Conservation (phyloP, 2,797 vertebrate species). For the Coracias cyanogaster region DNA sequence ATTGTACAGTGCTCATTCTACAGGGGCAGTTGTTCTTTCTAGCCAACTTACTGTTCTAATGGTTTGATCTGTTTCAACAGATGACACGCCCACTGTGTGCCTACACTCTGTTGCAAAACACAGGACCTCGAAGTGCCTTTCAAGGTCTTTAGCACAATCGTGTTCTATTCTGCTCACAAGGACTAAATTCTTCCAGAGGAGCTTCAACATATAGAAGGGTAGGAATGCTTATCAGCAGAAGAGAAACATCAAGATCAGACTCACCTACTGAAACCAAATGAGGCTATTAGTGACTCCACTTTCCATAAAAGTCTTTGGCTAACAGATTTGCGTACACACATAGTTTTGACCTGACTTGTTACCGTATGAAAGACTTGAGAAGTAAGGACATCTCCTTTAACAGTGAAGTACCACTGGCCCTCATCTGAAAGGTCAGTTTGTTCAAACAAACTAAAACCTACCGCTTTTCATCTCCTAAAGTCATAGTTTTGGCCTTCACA, state of each 20-base stretch:
- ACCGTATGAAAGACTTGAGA: not conserved
- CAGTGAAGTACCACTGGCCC: not conserved
- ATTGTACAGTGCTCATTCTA: not conserved
- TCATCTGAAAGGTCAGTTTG: not conserved
- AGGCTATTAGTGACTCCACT: not conserved
- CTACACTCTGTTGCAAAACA: not conserved
- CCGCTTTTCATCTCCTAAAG: not conserved
- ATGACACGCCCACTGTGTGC: not conserved
- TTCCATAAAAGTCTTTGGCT: not conserved
- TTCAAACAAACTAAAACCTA: not conserved
- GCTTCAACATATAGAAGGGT: accelerated
- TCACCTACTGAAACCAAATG: not conserved
- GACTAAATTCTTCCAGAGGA: not conserved
- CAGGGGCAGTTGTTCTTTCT: not conserved
- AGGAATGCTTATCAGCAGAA: not conserved
- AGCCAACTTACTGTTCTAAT: not conserved
- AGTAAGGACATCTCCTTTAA: not conserved
- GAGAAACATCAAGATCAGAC: not conserved
- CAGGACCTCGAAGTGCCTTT: not conserved
- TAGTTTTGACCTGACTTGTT: not conserved
- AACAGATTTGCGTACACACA: not conserved
- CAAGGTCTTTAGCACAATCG: not conserved
- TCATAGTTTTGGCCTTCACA: not conserved
- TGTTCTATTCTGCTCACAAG: not conserved
- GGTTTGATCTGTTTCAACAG: not conserved